These are phyloP conservation scores for Tetranychus truncatus DNA, from an alignment of 2,888 invertebrate genomes.

Conservation along the genomic window DNA sequence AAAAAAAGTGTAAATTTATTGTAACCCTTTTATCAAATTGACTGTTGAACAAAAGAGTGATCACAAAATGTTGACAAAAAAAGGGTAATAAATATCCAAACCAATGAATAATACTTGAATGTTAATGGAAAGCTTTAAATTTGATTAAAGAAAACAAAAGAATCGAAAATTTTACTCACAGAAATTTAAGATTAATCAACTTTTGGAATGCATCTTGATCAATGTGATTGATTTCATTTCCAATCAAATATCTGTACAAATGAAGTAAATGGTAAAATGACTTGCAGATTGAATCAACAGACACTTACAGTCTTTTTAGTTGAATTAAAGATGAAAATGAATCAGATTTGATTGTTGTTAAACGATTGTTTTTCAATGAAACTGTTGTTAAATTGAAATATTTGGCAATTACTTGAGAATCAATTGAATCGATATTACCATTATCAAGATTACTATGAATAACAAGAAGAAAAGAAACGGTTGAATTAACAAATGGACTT, in stretches of 20 bases:
- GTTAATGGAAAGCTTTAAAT: neutral
- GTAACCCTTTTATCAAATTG: no score
- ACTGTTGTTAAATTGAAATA: constrained; percentile 7
- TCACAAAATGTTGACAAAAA: no score
- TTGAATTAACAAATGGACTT: no score
- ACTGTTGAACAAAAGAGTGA: no score
- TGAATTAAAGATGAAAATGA: neutral
- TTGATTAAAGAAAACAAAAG: neutral
- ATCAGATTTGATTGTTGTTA: neutral
- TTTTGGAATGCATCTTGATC: constrained; percentile 8
- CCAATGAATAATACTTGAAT: neutral
- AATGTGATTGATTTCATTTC: constrained; percentile 3
- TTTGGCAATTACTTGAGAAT: neutral
- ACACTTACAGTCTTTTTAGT: constrained; percentile 7
- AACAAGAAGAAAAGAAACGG: neutral
- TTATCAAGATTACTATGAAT: constrained; percentile 4
- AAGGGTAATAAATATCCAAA: no score
- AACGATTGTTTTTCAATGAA: constrained; percentile 1
- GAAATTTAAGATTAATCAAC: neutral
- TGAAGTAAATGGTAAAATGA: neutral
- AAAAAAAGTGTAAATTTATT: no score
- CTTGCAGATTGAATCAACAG: neutral
- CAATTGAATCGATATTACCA: neutral
- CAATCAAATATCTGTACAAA: neutral
- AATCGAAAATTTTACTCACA: neutral